Evolutionary conservation across 2,797 vertebrate species (phyloP).

Genomic region (Leptatherina wallacei): DNA sequence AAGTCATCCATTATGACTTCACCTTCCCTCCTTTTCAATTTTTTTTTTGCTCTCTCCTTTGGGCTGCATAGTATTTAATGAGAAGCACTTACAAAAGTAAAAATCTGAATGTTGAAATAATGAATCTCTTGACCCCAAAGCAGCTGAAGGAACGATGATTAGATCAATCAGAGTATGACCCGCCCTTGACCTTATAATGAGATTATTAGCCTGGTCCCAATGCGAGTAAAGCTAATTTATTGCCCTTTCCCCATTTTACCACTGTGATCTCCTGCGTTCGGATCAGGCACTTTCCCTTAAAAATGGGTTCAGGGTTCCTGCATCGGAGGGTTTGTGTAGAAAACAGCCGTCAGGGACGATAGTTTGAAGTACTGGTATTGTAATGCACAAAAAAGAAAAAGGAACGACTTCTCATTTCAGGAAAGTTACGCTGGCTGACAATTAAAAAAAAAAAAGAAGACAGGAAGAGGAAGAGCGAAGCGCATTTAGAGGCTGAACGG

Average conservation of each 20-base stretch:
- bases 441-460: not conserved
- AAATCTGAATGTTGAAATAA: constrained; percentile 9
- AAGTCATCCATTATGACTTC: constrained; percentile 5
- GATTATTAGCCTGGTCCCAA: constrained; percentile 21
- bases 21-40: not conserved
- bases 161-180: constrained; percentile 51
- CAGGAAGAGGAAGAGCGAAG: constrained; percentile 27
- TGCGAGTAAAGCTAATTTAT: constrained; percentile 1
- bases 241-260: not conserved
- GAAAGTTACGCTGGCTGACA: constrained; percentile 61
- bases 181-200: constrained; percentile 23
- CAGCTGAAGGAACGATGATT: constrained; percentile 35
- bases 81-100: constrained; percentile 28
- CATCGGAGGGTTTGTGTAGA: constrained; percentile 25
- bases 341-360: not conserved
- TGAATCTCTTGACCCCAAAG: constrained; percentile 54
- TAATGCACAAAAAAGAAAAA: not conserved
- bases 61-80: constrained; percentile 9
- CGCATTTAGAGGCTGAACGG: not conserved
- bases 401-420: constrained; percentile 28
- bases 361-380: too few species aligned
- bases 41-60: constrained; percentile 7
- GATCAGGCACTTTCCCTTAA: constrained; percentile 3
- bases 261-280: not conserved
- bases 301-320: constrained; percentile 18